Evolutionary conservation across 1,140 invertebrate genomes (phyloP), one percentile per base, ranked within the genome.

Genomic region (Myzus persicae): DNA sequence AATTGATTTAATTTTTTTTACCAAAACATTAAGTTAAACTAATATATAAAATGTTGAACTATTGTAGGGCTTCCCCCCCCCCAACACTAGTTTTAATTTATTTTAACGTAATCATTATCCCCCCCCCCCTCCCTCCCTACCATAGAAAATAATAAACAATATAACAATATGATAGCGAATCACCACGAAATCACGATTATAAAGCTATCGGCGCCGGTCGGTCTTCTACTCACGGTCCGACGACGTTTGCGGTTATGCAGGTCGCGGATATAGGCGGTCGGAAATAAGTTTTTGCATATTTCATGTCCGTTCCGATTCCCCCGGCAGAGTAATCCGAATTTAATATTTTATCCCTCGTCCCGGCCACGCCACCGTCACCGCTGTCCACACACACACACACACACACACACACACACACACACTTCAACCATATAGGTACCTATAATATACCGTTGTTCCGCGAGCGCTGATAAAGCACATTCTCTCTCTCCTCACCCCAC

Each of bases 231-330:
- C 59, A 18, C 31, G 14, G 59, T 76, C 59, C 31, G 36, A 4
- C 11, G 59, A 67, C 31, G 31, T 67, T 67, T 67, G 36, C 2
- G 36, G 20, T 40, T 40, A 18, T 82, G 18, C 38, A 22, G 38
- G 38, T 82, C 8, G 38, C 7, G 22, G 38, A 24, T 82, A 36
- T 38, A 38, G 81, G 24, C 38, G 38, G 81, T 82, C 38, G 81
- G 38, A 88, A 46, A 48, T 88, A 36, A 44, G 85, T 88, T 88
- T 48, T 46, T 88, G 85, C 85, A 88, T 48, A 48, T 88, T 88
- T 48, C 31, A 48, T 48, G 42, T 88, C n/a, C n/a, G n/a, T 88
- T 46, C 1, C 44, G 85, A 88, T 48, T 48, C 85, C 85, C 85
- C n/a, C 44, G 42, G 42, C 31, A 36, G 85, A 48, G n/a, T 36